A percentile compares a stretch with the other conserved stretches of the same genome.
Evolutionary conservation across 2,888 invertebrate species (phyloP).

Genomic region (Drosophila greeni): DNA sequence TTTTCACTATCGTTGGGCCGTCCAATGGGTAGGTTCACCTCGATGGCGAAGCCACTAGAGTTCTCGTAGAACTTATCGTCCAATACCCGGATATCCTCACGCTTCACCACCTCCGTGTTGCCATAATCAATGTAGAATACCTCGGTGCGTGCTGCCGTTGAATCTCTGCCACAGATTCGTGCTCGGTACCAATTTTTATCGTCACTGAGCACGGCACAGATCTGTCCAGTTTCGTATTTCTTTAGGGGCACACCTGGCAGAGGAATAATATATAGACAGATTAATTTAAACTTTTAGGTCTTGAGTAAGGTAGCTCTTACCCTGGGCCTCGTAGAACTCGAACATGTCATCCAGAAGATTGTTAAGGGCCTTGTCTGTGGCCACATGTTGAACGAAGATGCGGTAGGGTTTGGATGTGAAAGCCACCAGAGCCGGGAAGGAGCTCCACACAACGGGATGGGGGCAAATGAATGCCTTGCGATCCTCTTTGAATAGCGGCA

Average conservation of each 20-base stretch:
- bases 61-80: conserved; percentile 79
- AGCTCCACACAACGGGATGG: conserved; percentile 82
- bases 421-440: conserved; percentile 82
- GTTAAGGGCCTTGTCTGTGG: conserved; percentile 79
- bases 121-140: conserved; percentile 85
- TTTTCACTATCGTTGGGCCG: conserved; percentile 51
- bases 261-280: neutral
- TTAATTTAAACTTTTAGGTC: too few relatives aligned
- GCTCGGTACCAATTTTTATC: conserved; percentile 88
- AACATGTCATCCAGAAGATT: conserved; percentile 82
- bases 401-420: conserved; percentile 82
- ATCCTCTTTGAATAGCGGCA: conserved; percentile 76
- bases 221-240: conserved; percentile 79
- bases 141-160: conserved; percentile 78
- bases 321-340: conserved; percentile 80
- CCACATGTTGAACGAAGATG: conserved; percentile 83
- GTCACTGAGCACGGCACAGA: conserved; percentile 83
- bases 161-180: conserved; percentile 79
- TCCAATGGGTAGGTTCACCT: conserved; percentile 75
- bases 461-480: conserved; percentile 81
- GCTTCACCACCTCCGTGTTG: conserved; percentile 82
- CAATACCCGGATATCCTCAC: conserved; percentile 79
- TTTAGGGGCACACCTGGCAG: conserved; percentile 74
- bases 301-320: conserved; percentile 55
- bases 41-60: conserved; percentile 74